phyloP scores from a whole-genome alignment of 1,140 invertebrate species.

The Achatina immaculata region DNA sequence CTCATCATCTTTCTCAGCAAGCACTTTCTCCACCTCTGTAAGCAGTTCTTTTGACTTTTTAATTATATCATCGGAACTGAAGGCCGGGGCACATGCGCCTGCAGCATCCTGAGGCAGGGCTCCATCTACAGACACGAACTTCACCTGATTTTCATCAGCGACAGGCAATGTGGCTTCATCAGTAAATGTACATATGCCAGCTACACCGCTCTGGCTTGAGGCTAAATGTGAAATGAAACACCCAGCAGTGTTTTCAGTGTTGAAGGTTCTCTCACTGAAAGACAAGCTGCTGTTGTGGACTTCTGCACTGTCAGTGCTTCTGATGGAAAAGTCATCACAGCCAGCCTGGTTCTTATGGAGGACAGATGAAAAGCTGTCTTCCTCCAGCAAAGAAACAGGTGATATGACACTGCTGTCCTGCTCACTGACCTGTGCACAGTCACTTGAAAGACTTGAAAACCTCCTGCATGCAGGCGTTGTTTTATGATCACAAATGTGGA shows the following conservation, averaged over 20 bases:
- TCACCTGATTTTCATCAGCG: neutral
- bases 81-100: neutral
- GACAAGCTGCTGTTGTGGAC: constrained; percentile 47
- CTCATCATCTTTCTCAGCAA: constrained; percentile 40
- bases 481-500: neutral
- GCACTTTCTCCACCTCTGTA: constrained; percentile 65
- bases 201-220: constrained; percentile 4
- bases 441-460: constrained; percentile 38
- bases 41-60: constrained; percentile 67
- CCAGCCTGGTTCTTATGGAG: constrained; percentile 52
- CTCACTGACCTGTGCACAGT: constrained; percentile 34
- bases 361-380: constrained; percentile 55
- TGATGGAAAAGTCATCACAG: constrained; percentile 65
- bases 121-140: constrained; percentile 6
- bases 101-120: neutral
- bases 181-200: constrained; percentile 12
- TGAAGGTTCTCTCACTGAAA: constrained; percentile 56
- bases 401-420: constrained; percentile 30
- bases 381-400: constrained; percentile 25
- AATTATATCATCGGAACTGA: constrained; percentile 57
- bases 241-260: constrained; percentile 38
- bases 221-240: neutral
- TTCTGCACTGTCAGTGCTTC: constrained; percentile 64
- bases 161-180: neutral
- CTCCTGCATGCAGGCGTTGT: neutral